Evolutionary conservation across 1,140 invertebrate species (phyloP).

Genomic region (Neoseiulus cucumeris): DNA sequence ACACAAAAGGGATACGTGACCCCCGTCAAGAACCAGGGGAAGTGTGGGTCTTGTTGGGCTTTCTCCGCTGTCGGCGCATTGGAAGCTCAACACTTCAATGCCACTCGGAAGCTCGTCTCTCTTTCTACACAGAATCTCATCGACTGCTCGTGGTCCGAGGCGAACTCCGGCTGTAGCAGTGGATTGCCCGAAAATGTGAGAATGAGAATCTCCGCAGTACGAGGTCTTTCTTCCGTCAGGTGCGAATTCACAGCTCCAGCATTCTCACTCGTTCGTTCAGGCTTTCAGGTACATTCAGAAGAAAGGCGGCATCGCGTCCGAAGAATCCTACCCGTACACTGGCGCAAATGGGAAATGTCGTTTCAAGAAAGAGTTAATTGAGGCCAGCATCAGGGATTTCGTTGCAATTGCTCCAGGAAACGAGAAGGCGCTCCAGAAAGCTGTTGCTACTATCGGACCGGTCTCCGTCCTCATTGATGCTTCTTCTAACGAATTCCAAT

Average conservation of each 20-base stretch:
- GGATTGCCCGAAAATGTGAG: not conserved
- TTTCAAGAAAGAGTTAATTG: not conserved
- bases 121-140: slow-evolving; percentile 5
- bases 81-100: slow-evolving; percentile 4
- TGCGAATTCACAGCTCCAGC: too few relatives aligned
- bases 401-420: slow-evolving; percentile 13
- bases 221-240: too few relatives aligned
- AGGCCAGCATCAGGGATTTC: slow-evolving; percentile 16
- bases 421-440: slow-evolving; percentile 29
- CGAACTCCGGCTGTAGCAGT: not conserved
- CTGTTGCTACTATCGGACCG: slow-evolving; percentile 36
- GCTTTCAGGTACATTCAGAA: slow-evolving; percentile 64
- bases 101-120: slow-evolving; percentile 28
- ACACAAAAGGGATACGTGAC: slow-evolving; percentile 30
- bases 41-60: slow-evolving; percentile 78
- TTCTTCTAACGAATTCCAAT: slow-evolving; percentile 27
- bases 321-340: slow-evolving; percentile 71
- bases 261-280: not conserved
- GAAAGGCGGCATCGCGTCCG: slow-evolving; percentile 76
- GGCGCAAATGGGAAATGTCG: slow-evolving; percentile 25
- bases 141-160: not conserved
- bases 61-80: slow-evolving; percentile 41
- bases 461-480: slow-evolving; percentile 38
- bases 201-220: too few relatives aligned
- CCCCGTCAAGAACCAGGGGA: slow-evolving; percentile 30